Conservation (phyloP, 2,888 invertebrate species). For the Melangyna quadrimaculata region DNA sequence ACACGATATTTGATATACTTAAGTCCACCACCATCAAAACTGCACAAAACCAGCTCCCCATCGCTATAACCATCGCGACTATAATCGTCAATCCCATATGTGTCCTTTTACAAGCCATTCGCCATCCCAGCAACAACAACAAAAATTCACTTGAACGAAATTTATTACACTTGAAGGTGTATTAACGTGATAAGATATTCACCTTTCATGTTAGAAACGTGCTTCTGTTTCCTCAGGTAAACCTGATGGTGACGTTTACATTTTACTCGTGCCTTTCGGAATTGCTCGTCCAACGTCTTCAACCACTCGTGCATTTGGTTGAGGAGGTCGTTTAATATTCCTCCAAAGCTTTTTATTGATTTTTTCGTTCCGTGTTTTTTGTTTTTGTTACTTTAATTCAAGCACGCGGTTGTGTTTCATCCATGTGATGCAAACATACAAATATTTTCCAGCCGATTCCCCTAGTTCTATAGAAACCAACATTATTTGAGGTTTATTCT, state of each 20-base stretch:
- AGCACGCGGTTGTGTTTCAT: constrained; percentile 51
- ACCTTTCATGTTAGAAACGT: constrained; percentile 66
- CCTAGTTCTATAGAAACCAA: constrained; percentile 17
- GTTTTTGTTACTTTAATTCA: constrained; percentile 47
- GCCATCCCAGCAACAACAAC: neutral
- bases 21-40: neutral
- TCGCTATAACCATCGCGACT: neutral
- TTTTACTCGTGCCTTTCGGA: neutral
- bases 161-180: constrained; percentile 71
- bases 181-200: constrained; percentile 71
- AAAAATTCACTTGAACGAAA: constrained; percentile 62
- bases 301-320: neutral
- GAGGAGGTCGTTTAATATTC: neutral
- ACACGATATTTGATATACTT: neutral
- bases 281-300: no score
- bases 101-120: constrained; percentile 5
- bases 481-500: constrained; percentile 15
- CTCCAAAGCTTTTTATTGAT: constrained; percentile 42
- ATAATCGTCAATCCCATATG: constrained; percentile 30
- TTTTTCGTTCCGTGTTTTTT: constrained; percentile 45
- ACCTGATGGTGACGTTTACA: neutral
- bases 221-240: constrained; percentile 57
- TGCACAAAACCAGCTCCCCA: neutral
- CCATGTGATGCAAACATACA: constrained; percentile 5
- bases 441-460: constrained; percentile 10